A percentile compares a stretch with the other conserved stretches of the same genome.
phyloP scores from a whole-genome alignment of 2,888 invertebrate genomes.

The Micropterix aruncella region DNA sequence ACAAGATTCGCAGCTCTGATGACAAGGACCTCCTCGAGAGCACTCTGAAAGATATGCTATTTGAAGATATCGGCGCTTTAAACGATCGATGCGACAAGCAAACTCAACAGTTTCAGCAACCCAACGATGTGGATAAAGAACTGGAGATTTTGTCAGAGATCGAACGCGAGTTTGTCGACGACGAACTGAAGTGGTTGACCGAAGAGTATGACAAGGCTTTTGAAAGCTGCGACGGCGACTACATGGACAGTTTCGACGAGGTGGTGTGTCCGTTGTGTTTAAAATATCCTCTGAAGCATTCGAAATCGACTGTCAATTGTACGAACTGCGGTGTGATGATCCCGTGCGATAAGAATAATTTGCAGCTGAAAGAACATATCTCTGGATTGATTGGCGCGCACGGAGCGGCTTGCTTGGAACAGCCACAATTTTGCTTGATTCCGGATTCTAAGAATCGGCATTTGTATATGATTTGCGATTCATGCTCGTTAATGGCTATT shows the following conservation, averaged over 20 bases:
- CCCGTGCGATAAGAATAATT: not conserved
- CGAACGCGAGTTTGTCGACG: slow-evolving; percentile 27
- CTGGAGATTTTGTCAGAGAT: slow-evolving; percentile 23
- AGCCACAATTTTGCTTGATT: not conserved
- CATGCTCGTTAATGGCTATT: not conserved
- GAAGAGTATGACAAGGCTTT: slow-evolving; percentile 28
- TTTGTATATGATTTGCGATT: not conserved
- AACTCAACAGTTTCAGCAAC: no score
- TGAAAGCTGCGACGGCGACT: not conserved
- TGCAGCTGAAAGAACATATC: not conserved
- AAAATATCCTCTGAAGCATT: not conserved
- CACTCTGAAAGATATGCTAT: not conserved
- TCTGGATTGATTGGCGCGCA: not conserved
- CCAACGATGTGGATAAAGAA: slow-evolving; percentile 22
- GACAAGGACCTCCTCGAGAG: not conserved
- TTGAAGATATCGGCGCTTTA: not conserved
- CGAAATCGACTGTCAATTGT: not conserved
- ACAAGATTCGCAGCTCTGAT: not conserved
- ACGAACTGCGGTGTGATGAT: not conserved
- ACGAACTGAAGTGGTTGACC: slow-evolving; percentile 30
- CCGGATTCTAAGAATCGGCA: not conserved
- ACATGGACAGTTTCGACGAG: not conserved
- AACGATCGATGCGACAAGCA: not conserved
- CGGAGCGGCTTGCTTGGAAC: not conserved
- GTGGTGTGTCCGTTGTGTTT: not conserved